Percentiles rank a stretch among this genome's conserved stretches.
phyloP scores from a whole-genome alignment of 2,888 invertebrate genomes.

The Pseudeuparius sepicola region DNA sequence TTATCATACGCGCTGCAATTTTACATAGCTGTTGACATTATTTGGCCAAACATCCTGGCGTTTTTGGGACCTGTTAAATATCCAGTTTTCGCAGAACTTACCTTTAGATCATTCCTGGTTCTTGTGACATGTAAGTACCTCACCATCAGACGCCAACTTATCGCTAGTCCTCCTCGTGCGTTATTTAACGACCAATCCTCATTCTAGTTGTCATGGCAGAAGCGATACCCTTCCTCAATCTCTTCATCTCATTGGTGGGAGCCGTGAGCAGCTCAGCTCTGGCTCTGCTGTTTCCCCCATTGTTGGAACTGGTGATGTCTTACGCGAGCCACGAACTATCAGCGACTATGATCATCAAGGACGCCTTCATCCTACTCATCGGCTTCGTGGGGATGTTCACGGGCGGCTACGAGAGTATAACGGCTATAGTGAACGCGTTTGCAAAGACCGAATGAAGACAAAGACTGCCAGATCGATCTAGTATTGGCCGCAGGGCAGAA shows the following conservation, averaged over 20 bases:
- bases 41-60: conserved; percentile 62
- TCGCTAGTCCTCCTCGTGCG: too few species aligned
- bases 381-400: conserved; percentile 62
- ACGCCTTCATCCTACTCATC: conserved; percentile 53
- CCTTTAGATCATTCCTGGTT: conserved; percentile 63
- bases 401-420: conserved; percentile 65
- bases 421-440: conserved; percentile 40
- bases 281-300: conserved; percentile 79
- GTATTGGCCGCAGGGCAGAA: too few species aligned
- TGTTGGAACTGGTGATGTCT: conserved; percentile 67
- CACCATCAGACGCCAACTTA: too few species aligned
- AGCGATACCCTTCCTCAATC: conserved; percentile 71
- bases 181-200: too few species aligned
- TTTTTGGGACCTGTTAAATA: conserved; percentile 47
- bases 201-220: conserved; percentile 81
- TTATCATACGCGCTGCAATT: conserved; percentile 90
- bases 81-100: conserved; percentile 54
- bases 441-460: too few species aligned
- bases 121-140: conserved; percentile 73
- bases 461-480: too few species aligned
- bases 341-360: conserved; percentile 41
- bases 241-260: conserved; percentile 87
- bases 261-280: conserved; percentile 81
- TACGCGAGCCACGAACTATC: conserved; percentile 50
- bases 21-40: conserved; percentile 85